Percentiles rank a stretch among this genome's conserved stretches.
phyloP scores from a whole-genome alignment of 2,888 invertebrate species.

The Biston betularia region DNA sequence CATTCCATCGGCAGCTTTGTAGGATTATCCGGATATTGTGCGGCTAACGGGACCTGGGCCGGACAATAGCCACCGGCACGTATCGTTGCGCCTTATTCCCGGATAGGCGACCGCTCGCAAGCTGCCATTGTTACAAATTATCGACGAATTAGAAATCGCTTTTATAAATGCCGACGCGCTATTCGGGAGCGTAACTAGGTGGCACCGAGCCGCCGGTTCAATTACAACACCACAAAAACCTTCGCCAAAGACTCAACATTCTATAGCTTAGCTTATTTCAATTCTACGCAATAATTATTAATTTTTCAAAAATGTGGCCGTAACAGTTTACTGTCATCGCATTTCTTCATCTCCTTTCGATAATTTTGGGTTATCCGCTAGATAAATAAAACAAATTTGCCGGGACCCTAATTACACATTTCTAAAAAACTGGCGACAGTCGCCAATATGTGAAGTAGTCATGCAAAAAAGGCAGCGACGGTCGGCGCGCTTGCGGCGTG shows the following conservation, averaged over 20 bases:
- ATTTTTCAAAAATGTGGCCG: slow-evolving; percentile 45
- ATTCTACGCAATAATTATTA: slow-evolving; percentile 15
- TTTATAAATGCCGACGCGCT: slow-evolving; percentile 66
- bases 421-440: slow-evolving; percentile 81
- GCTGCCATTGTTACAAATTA: slow-evolving; percentile 79
- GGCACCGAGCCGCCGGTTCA: slow-evolving; percentile 67
- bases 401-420: slow-evolving; percentile 78
- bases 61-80: slow-evolving; percentile 70
- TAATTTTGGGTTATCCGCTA: slow-evolving; percentile 63
- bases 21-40: slow-evolving; percentile 80
- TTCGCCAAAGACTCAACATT: slow-evolving; percentile 15
- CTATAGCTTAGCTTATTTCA: no score
- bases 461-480: slow-evolving; percentile 74
- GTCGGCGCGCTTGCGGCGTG: slow-evolving; percentile 68
- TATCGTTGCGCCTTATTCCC: slow-evolving; percentile 82
- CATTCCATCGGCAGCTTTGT: slow-evolving; percentile 76
- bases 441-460: slow-evolving; percentile 79
- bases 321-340: slow-evolving; percentile 54
- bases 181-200: slow-evolving; percentile 81
- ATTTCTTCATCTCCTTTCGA: slow-evolving; percentile 56
- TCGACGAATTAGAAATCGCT: slow-evolving; percentile 78
- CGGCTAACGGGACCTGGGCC: slow-evolving; percentile 70
- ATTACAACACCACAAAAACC: slow-evolving; percentile 56
- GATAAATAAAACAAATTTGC: slow-evolving; percentile 76
- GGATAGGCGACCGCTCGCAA: slow-evolving; percentile 66